phyloP scores from a whole-genome alignment of 2,797 vertebrate species.

The Stomatorhinus walkeri region DNA sequence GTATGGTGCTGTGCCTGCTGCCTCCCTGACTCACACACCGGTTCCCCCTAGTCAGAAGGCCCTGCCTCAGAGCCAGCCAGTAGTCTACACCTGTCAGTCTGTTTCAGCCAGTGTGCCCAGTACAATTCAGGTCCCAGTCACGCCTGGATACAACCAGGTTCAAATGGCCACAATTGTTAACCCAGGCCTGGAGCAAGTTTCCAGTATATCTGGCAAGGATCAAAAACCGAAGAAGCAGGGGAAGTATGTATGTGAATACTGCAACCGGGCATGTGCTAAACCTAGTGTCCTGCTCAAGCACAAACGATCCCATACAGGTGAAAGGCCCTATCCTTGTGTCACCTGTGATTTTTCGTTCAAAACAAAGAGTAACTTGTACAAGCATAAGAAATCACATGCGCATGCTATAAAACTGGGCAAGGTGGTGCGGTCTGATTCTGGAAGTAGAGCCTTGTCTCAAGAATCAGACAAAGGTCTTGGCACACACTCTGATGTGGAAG shows the following conservation, averaged over 20 bases:
- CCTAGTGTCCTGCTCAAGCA: conserved; percentile 97
- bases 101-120: conserved; percentile 72
- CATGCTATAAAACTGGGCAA: conserved; percentile 94
- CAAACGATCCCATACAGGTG: conserved; percentile 95
- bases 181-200: conserved; percentile 76
- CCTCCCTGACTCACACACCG: conserved; percentile 65
- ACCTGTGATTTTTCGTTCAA: conserved; percentile 98
- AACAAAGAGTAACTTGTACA: conserved; percentile 98
- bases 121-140: conserved; percentile 75
- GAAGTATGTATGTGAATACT: conserved; percentile 94
- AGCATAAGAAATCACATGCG: conserved; percentile 98
- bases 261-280: conserved; percentile 88
- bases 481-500: conserved; percentile 83
- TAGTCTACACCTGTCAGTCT: conserved; percentile 75
- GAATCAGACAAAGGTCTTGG: conserved; percentile 84
- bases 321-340: conserved; percentile 91
- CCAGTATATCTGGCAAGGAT: conserved; percentile 76
- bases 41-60: conserved; percentile 70
- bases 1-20: conserved; percentile 66
- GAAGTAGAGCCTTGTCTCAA: conserved; percentile 76
- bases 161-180: conserved; percentile 78
- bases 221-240: conserved; percentile 96
- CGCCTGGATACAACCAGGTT: conserved; percentile 72
- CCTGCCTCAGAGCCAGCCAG: conserved; percentile 77
- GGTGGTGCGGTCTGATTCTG: conserved; percentile 76